A percentile compares a stretch with the other conserved stretches of the same genome.
These are phyloP conservation scores for Oopsacas minuta DNA, from an alignment of 37 sponge, comb jelly and placozoan genomes.

Conservation along the genomic window DNA sequence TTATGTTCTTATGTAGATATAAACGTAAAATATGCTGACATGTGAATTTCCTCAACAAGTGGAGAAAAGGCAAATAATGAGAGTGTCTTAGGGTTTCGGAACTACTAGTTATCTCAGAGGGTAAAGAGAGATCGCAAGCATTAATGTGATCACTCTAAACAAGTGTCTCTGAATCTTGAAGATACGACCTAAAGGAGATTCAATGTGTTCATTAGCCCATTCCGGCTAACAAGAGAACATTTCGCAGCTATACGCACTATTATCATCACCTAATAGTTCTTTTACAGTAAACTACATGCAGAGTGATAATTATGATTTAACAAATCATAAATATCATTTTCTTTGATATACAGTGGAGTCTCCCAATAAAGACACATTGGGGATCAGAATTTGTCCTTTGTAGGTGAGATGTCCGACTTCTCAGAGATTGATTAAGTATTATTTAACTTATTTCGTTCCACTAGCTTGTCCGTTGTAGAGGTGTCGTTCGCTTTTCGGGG, in stretches of 20 bases:
- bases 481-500: too few relatives aligned
- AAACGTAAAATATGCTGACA: not conserved
- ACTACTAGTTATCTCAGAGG: not conserved
- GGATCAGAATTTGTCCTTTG: too few relatives aligned
- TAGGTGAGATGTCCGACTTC: too few relatives aligned
- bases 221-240: not conserved
- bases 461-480: too few relatives aligned
- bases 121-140: slow-evolving; percentile 2
- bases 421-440: too few relatives aligned
- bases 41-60: not conserved
- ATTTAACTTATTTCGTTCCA: too few relatives aligned
- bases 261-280: not conserved
- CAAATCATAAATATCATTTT: not conserved
- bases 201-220: not conserved
- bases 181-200: not conserved
- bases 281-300: not conserved
- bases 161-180: not conserved
- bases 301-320: not conserved
- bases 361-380: too few relatives aligned
- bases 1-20: not conserved
- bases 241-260: not conserved
- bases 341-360: not conserved
- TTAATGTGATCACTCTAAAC: not conserved
- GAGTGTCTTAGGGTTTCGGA: not conserved
- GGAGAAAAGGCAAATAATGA: not conserved